Evolutionary conservation across 2,888 invertebrate genomes (phyloP), one percentile per base, ranked within the genome.

Genomic region (Tenthredo amoena): DNA sequence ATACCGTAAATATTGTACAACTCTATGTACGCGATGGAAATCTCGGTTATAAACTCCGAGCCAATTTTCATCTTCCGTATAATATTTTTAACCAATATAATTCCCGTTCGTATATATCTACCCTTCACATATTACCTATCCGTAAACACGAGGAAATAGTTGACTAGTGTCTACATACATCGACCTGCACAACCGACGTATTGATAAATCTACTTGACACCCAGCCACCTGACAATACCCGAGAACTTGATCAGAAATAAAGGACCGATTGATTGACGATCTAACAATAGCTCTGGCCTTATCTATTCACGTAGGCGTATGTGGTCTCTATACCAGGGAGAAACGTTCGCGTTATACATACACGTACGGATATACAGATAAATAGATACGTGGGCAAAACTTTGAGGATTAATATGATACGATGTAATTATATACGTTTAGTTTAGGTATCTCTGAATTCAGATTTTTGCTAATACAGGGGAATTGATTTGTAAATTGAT

Each of bases 261-360:
- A 83, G 81, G 83, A 83, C 71, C 47, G 68, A 81, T 83, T 71
- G 65, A 83, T 83, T 83, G 47, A 83, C 83, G 68, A 47, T 47
- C 47, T 71, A 71, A 83, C 83, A 83, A 83, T 83, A 83, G 85
- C 86, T 86, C 85, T 86, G 74, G 58, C 84, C 74, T 86, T 72
- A 55, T 68, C 58, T 40, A 26, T 40, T n/a, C 84, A 43, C 43
- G 72, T 74, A 34, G 58, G 47, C 68, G 37, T 85, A 31, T 85
- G 71, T 26, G 18, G 72, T 50, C 26, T 21, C 2, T 76, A 47
- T 50, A 21, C 21, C 10, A n/a, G 72, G 40, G 12, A 72, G 68
- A 68, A 26, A 68, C 15, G 12, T 34, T 68, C 15, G 31, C 34
- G 26, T 68, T 10, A 10, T 26, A 62, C 71, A n/a, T 55, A n/a